Evolutionary conservation across 1,140 invertebrate genomes (phyloP), one percentile per base, ranked within the genome.

Genomic region (Drosophila jambulina): DNA sequence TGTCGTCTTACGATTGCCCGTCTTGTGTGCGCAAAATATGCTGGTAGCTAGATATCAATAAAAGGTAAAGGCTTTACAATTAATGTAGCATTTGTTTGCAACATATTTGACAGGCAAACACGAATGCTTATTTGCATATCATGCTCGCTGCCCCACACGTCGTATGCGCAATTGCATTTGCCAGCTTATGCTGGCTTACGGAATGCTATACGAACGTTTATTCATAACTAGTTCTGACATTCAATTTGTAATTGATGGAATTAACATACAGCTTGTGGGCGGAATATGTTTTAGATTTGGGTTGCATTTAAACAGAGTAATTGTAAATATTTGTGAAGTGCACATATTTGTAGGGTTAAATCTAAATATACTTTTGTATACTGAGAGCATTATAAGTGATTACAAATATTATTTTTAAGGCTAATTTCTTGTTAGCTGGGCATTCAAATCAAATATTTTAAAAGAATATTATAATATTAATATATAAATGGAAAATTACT

Each of bases 221-320:
- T 43, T 54, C 19, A 64, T 53, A 58, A 53, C 29, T 58, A 32
- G 13, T 25, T 43, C 49, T 76, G 54, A 51, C 42, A 71, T 48
- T 63, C 58, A 57, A 56, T 79, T 79, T 72, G 46, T 48, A 75
- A 75, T 75, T 63, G 58, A 45, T 62, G 36, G 25, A 68, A 48
- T 69, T 69, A 54, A 48, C 40, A 78, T 34, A 40, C n/a, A 36
- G 23, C 36, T 21, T 27, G 27, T 48, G 36, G 19, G 17, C 8
- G 32, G 17, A 72, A 29, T 71, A 54, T 21, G 34, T 60, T 34
- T 46, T 17, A 42, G 34, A 74, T 45, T 48, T 51, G 17, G 27
- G 9, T 21, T 53, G 4, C 10, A 51, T 32, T 51, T 32, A 12
- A 19, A 13, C n/a, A 54, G 51, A 36, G 51, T 21, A 53, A 34